Evolutionary conservation across 2,113 vertebrate species (phyloP).

Genomic region (Gadus macrocephalus): DNA sequence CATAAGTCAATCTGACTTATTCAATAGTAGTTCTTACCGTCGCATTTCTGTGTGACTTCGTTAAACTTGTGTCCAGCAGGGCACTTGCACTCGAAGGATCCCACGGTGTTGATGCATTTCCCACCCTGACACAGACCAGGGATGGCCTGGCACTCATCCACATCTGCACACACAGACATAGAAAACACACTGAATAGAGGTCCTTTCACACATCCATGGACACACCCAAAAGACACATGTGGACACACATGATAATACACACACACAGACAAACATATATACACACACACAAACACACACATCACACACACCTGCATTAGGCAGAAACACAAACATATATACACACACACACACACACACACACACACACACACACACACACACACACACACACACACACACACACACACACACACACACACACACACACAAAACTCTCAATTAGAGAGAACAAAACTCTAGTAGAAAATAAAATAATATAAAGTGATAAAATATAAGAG

Average conservation of each 20-base stretch:
- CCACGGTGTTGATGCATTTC: constrained; percentile 98
- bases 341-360: neutral
- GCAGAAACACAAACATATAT: too few relatives aligned
- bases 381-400: too few relatives aligned
- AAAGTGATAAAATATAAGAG: constrained; percentile 36
- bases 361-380: too few relatives aligned
- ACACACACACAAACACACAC: constrained; percentile 1
- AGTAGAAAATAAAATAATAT: constrained; percentile 65
- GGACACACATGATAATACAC: neutral
- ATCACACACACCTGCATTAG: neutral
- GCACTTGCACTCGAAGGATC: constrained; percentile 99
- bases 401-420: too few relatives aligned
- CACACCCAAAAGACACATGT: neutral
- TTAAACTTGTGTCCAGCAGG: constrained; percentile 98
- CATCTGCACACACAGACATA: constrained; percentile 77
- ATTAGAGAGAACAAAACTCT: too few relatives aligned
- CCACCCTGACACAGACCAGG: constrained; percentile 97
- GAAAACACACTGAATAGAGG: neutral
- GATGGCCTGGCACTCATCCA: constrained; percentile 99
- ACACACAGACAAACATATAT: neutral
- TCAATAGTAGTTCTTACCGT: constrained; percentile 76
- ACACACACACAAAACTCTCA: neutral
- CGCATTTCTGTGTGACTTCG: constrained; percentile 96
- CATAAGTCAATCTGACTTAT: constrained; percentile 2
- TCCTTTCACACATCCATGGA: neutral